Evolutionary conservation across 2,888 invertebrate species (phyloP).

Genomic region (Campoplex capitator): DNA sequence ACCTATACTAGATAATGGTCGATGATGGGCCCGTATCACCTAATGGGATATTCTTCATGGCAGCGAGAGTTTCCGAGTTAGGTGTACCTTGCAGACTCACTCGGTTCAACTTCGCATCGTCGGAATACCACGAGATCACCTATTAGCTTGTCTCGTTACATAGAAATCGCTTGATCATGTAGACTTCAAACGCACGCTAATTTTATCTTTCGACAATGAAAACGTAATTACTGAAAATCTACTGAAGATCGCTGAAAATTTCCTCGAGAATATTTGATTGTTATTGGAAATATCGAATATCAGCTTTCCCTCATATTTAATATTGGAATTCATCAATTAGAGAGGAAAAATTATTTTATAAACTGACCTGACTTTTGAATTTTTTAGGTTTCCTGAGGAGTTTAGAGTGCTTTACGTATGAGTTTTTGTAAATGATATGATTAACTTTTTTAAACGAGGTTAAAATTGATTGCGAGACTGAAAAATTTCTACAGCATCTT

Average conservation of each 20-base stretch:
- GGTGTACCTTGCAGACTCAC: conserved; percentile 32
- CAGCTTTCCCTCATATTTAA: not conserved
- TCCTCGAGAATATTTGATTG: not conserved
- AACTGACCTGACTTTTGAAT: not conserved
- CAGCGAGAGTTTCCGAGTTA: conserved; percentile 38
- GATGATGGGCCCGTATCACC: conserved; percentile 47
- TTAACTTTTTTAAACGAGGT: not conserved
- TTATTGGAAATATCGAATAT: not conserved
- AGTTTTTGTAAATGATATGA: not conserved
- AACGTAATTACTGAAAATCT: not conserved
- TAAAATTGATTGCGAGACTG: not conserved
- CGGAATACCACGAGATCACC: conserved; percentile 34
- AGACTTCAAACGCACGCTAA: not conserved
- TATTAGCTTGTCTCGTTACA: conserved; percentile 20
- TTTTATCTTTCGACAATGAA: not conserved
- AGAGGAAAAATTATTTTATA: not conserved
- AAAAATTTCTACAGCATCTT: not conserved
- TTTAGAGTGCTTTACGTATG: not conserved
- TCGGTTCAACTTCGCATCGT: conserved; percentile 4
- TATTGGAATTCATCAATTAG: not conserved
- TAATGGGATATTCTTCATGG: conserved; percentile 61
- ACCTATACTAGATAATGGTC: conserved; percentile 4
- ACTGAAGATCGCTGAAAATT: not conserved
- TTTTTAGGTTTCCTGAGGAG: too few species aligned
- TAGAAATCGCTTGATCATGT: not conserved